Evolutionary conservation across 2,797 vertebrate species (phyloP).

Genomic region (Morus bassanus): DNA sequence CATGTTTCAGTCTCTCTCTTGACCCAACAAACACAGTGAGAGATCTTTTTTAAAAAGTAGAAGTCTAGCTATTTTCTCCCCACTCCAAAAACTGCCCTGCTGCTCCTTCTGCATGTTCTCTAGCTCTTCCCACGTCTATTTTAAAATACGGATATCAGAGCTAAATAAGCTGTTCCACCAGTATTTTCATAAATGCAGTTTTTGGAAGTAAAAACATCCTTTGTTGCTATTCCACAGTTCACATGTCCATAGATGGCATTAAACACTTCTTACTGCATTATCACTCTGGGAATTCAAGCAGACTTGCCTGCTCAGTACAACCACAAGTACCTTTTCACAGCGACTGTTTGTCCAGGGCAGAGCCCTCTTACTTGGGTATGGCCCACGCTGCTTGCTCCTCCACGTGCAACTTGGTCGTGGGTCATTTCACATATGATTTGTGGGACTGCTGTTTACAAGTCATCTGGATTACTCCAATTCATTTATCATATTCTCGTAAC

Average conservation of each 20-base stretch:
- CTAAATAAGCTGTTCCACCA: background rate
- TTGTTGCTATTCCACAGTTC: background rate
- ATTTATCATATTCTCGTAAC: background rate
- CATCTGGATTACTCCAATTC: background rate
- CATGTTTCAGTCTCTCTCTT: rapidly evolving
- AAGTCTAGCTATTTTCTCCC: background rate
- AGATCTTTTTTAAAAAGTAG: background rate
- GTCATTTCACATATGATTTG: background rate
- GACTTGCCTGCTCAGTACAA: background rate
- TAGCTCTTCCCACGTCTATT: conserved; percentile 12
- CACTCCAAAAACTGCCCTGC: background rate
- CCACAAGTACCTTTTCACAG: background rate
- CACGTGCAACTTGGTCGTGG: rapidly evolving
- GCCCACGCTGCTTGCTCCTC: background rate
- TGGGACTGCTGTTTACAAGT: background rate
- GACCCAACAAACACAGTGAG: background rate
- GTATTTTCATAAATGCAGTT: background rate
- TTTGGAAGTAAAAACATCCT: background rate
- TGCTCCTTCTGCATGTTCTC: background rate
- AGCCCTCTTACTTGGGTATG: background rate
- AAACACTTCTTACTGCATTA: background rate
- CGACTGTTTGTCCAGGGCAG: background rate
- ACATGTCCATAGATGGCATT: background rate
- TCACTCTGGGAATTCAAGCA: background rate
- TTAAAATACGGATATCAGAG: rapidly evolving